A percentile compares a stretch with the other conserved stretches of the same genome.
Evolutionary conservation across 2,113 vertebrate genomes (phyloP).

Genomic region (Hypocryptadius cinnamomeus): DNA sequence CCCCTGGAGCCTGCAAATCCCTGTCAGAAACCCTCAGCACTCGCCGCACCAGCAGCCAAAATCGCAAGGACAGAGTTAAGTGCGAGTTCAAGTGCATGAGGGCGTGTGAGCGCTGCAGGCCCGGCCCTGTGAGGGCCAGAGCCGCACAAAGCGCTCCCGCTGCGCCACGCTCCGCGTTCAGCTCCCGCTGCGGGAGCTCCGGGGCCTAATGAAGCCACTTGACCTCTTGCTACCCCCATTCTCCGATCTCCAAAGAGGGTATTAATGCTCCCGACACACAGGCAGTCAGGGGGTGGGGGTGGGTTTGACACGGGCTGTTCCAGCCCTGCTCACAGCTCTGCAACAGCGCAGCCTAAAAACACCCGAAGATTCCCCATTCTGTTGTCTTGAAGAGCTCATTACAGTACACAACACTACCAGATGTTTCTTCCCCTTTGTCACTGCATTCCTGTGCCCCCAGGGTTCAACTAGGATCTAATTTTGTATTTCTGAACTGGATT

Average conservation of each 20-base stretch:
- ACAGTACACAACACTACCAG: neutral
- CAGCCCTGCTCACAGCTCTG: neutral
- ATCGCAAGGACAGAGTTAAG: neutral
- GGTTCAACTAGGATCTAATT: neutral
- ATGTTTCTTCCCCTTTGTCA: neutral
- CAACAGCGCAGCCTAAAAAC: rapidly evolving
- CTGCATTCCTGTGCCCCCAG: neutral
- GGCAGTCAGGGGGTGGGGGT: neutral
- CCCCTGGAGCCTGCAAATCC: neutral
- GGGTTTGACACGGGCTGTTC: neutral
- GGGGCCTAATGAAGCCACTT: neutral
- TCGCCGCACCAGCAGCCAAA: rapidly evolving
- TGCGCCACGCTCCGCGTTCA: neutral
- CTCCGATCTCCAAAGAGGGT: neutral
- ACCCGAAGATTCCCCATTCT: rapidly evolving
- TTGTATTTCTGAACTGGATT: neutral
- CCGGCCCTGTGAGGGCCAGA: rapidly evolving
- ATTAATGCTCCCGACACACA: neutral
- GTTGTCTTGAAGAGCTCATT: neutral
- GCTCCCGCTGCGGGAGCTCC: neutral
- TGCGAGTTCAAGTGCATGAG: rapidly evolving
- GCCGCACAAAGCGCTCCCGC: neutral
- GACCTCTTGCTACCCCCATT: constrained; percentile 13
- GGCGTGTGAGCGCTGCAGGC: rapidly evolving
- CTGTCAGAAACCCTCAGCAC: neutral